Evolutionary conservation across 2,888 invertebrate species (phyloP).

Genomic region (Anticlea derivata): DNA sequence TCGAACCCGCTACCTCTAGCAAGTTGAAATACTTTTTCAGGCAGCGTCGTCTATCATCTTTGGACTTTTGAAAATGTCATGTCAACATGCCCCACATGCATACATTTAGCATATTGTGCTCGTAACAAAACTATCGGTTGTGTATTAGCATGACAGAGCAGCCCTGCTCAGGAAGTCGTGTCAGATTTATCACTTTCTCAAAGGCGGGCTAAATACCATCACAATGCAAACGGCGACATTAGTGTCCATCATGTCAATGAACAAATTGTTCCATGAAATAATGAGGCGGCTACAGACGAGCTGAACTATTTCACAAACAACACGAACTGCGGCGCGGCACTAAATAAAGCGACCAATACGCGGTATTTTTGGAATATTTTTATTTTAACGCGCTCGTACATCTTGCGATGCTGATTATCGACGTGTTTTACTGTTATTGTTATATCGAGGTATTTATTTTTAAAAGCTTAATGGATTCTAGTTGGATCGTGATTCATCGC

Average conservation of each 20-base stretch:
- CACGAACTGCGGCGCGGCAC: slow-evolving; percentile 38
- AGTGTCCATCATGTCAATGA: slow-evolving; percentile 62
- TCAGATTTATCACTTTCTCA: slow-evolving; percentile 61
- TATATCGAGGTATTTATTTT: slow-evolving; percentile 34
- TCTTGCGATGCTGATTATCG: slow-evolving; percentile 34
- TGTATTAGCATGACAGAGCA: slow-evolving; percentile 41
- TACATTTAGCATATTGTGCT: slow-evolving; percentile 16
- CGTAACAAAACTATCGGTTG: slow-evolving; percentile 26
- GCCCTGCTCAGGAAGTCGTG: slow-evolving; percentile 54
- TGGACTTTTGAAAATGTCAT: slow-evolving; percentile 17
- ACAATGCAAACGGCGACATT: slow-evolving; percentile 55
- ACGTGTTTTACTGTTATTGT: slow-evolving; percentile 32
- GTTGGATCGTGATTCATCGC: background rate
- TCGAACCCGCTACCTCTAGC: no score
- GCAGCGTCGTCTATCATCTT: slow-evolving; percentile 5
- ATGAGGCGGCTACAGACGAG: slow-evolving; percentile 50
- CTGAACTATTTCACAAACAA: slow-evolving; percentile 44
- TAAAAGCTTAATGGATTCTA: slow-evolving; percentile 18
- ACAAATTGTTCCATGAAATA: slow-evolving; percentile 61
- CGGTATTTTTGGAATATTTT: slow-evolving; percentile 38
- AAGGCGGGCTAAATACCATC: slow-evolving; percentile 59
- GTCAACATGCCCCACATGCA: slow-evolving; percentile 21
- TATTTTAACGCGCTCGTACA: slow-evolving; percentile 28
- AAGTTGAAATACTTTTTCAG: background rate
- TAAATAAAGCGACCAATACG: slow-evolving; percentile 39